phyloP scores from a whole-genome alignment of 2,113 vertebrate genomes.

The Sardina pilchardus region DNA sequence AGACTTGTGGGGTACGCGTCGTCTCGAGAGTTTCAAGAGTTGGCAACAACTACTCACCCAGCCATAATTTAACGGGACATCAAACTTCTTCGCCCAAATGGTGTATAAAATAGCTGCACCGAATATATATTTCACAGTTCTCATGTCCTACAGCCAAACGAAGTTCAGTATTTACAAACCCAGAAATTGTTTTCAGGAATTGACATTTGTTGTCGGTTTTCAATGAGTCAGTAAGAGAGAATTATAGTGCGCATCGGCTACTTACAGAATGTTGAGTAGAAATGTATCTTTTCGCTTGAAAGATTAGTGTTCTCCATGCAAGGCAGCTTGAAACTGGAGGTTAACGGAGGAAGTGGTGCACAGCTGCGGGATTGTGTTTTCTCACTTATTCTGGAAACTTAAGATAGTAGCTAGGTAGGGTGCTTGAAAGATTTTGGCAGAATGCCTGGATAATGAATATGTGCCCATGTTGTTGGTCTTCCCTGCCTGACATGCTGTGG shows the following conservation, averaged over 20 bases:
- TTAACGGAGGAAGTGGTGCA: constrained; percentile 42
- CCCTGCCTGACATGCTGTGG: constrained; percentile 53
- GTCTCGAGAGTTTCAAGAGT: constrained; percentile 51
- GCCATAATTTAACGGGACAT: constrained; percentile 49
- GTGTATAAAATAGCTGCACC: not conserved
- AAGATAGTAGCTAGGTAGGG: constrained; percentile 82
- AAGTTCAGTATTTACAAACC: not conserved
- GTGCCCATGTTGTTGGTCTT: constrained; percentile 69
- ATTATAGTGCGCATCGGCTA: constrained; percentile 12
- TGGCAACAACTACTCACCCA: constrained; percentile 49
- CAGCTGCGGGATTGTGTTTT: constrained; percentile 69
- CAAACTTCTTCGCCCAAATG: constrained; percentile 22
- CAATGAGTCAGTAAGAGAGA: not conserved
- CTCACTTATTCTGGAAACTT: constrained; percentile 74
- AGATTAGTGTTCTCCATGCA: constrained; percentile 37
- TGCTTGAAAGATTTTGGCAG: constrained; percentile 80
- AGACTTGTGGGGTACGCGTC: constrained; percentile 67
- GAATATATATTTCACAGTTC: not conserved
- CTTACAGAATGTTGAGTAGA: constrained; percentile 48
- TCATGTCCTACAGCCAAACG: constrained; percentile 29
- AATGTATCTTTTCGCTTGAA: constrained; percentile 48
- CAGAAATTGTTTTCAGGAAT: not conserved
- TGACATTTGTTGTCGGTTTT: not conserved
- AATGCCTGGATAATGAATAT: constrained; percentile 76
- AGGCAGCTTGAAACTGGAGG: not conserved